Conservation (phyloP, 1,140 invertebrate genomes). For the Apis florea region DNA sequence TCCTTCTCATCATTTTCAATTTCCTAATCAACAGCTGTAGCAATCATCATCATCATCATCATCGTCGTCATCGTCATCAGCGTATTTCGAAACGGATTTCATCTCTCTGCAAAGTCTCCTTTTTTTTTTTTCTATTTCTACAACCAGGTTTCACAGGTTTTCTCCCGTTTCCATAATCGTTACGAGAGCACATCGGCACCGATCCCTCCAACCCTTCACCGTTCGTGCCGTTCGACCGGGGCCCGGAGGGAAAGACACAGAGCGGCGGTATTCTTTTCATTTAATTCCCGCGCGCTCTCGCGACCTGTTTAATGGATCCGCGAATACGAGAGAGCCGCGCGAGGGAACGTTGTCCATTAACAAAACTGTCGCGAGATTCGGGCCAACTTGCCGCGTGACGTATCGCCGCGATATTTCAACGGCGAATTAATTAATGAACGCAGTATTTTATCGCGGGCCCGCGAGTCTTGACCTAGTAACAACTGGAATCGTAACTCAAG, state of each 20-base stretch:
- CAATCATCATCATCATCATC: neutral
- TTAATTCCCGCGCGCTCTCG: constrained; percentile 28
- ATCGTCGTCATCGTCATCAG: neutral
- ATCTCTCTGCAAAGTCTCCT: too few relatives aligned
- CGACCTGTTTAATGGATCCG: constrained; percentile 42
- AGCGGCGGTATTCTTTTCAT: constrained; percentile 26
- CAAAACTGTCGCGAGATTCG: constrained; percentile 49
- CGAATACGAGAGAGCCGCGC: constrained; percentile 17
- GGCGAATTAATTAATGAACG: constrained; percentile 49
- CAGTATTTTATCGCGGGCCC: constrained; percentile 33
- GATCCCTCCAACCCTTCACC: neutral
- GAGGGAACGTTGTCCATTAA: constrained; percentile 45
- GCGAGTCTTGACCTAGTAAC: constrained; percentile 36
- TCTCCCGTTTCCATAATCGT: constrained; percentile 30
- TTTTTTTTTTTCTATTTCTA: too few relatives aligned
- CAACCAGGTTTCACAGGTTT: neutral
- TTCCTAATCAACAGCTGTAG: constrained; percentile 6
- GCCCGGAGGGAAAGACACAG: neutral
- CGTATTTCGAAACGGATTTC: neutral
- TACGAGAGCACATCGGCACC: neutral
- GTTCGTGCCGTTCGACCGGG: neutral
- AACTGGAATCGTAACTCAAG: constrained; percentile 29
- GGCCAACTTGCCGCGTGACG: constrained; percentile 34
- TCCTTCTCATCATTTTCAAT: neutral
- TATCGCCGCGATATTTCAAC: constrained; percentile 40